These are phyloP conservation scores for Prenolepis imparis DNA, from an alignment of 2,888 invertebrate genomes.

Conservation along the genomic window DNA sequence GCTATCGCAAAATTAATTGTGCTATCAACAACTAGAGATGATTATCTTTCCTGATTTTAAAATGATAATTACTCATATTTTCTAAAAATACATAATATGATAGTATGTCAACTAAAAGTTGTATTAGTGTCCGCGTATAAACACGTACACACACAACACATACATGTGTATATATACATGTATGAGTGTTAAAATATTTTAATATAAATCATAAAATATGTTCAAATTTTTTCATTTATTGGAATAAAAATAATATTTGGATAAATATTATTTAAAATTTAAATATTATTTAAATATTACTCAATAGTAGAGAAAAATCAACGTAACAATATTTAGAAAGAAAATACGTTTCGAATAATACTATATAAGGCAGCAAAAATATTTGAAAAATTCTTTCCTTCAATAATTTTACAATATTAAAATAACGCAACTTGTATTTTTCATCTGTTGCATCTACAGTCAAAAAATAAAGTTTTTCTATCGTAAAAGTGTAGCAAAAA, in stretches of 20 bases:
- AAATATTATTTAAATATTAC: too few relatives aligned
- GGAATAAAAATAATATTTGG: not conserved
- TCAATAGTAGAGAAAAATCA: too few relatives aligned
- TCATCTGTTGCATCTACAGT: not conserved
- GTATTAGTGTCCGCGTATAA: too few relatives aligned
- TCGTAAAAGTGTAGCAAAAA: too few relatives aligned
- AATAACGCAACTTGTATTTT: not conserved
- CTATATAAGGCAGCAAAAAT: not conserved
- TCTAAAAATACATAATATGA: not conserved
- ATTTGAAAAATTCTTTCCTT: not conserved
- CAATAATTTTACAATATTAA: slow-evolving; percentile 4
- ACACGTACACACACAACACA: too few relatives aligned
- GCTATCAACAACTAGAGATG: not conserved
- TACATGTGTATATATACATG: too few relatives aligned
- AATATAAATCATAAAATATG: not conserved
- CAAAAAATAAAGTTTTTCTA: not conserved
- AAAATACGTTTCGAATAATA: not conserved
- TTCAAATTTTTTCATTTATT: not conserved
- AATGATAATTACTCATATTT: not conserved
- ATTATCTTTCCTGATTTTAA: not conserved
- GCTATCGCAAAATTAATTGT: not conserved
- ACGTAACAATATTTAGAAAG: not conserved
- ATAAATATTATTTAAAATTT: too few relatives aligned
- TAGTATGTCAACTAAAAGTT: too few relatives aligned
- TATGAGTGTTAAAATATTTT: too few relatives aligned